phyloP scores from a whole-genome alignment of 2,113 vertebrate genomes.

The Rhinopithecus roxellana region DNA sequence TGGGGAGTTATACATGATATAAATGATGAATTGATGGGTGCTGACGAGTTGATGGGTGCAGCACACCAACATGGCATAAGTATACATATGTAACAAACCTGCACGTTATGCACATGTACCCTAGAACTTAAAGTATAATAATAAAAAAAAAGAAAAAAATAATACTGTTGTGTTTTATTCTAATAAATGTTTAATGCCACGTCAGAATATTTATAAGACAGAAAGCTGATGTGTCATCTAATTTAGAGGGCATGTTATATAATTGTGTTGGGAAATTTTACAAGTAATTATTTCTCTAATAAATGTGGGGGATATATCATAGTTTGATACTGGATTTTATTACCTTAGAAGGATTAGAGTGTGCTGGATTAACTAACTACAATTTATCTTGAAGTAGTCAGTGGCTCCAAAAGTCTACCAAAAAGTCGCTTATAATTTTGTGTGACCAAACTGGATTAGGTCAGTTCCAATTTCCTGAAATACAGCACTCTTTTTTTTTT shows the following conservation, averaged over 20 bases:
- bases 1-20: no score
- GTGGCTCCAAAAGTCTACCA: neutral
- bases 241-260: neutral
- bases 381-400: neutral
- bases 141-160: no score
- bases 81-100: no score
- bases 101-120: no score
- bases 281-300: neutral
- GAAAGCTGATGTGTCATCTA: neutral
- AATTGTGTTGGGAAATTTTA: neutral
- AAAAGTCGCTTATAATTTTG: neutral
- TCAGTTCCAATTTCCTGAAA: neutral
- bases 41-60: no score
- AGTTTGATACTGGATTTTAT: neutral
- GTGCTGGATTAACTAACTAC: neutral
- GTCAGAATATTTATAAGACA: neutral
- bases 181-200: neutral
- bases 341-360: neutral
- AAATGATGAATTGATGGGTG: no score
- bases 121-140: no score
- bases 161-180: neutral
- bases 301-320: neutral
- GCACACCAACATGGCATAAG: no score
- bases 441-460: neutral
- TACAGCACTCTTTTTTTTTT: neutral